A percentile compares a stretch with the other conserved stretches of the same genome.
Conservation (phyloP, 64 coral and sea anemone genomes). For the Cladopsammia gracilis region DNA sequence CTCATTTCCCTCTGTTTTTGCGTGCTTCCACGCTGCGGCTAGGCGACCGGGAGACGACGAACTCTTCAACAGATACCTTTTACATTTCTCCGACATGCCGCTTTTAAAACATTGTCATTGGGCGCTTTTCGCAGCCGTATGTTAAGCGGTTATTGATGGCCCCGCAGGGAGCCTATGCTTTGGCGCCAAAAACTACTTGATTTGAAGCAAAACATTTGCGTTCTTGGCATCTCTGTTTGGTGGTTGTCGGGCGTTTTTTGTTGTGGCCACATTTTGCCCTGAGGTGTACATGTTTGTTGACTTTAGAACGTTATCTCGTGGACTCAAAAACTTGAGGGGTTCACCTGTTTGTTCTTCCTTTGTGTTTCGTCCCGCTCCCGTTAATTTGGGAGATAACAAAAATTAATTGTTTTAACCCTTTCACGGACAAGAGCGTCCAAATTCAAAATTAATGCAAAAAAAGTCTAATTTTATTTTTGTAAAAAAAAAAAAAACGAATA, state of each 20-base stretch:
- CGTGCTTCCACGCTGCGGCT: background rate
- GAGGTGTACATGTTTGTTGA: conserved; percentile 48
- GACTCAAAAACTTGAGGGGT: background rate
- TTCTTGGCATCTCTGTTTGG: conserved; percentile 18
- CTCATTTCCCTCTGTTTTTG: background rate
- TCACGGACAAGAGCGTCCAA: too few relatives aligned
- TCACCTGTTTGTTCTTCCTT: background rate
- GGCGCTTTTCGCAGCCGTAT: background rate
- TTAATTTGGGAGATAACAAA: background rate
- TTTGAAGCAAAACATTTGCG: background rate
- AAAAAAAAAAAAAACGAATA: too few relatives aligned
- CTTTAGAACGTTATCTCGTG: background rate
- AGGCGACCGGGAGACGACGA: background rate
- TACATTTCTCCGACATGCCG: background rate
- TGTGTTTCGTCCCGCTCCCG: background rate
- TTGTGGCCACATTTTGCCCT: conserved; percentile 45
- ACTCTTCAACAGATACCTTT: background rate
- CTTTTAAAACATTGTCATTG: conserved; percentile 3
- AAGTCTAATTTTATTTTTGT: background rate
- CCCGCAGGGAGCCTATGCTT: background rate
- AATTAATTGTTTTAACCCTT: background rate
- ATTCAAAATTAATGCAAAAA: background rate
- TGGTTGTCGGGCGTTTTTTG: conserved; percentile 14
- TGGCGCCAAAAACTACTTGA: background rate
- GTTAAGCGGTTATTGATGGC: conserved; percentile 8